Percentiles rank a stretch among this genome's conserved stretches.
phyloP scores from a whole-genome alignment of 1,140 invertebrate species.

The Drosophila kikkawai region DNA sequence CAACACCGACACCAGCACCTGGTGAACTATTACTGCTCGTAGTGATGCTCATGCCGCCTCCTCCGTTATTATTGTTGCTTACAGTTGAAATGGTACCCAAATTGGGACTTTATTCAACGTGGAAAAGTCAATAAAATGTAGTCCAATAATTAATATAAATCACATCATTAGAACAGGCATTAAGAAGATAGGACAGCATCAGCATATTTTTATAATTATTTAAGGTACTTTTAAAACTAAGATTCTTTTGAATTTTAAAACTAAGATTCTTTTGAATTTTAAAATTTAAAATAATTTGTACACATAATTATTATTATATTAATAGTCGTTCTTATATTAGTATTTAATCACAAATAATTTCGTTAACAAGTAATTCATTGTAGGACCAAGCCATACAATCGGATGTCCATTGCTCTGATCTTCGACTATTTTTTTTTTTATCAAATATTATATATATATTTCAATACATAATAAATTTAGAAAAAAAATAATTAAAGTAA shows the following conservation, averaged over 20 bases:
- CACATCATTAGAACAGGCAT: conserved; percentile 28
- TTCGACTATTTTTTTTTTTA: no score
- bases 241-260: neutral
- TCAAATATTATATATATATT: neutral
- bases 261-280: neutral
- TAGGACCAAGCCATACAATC: neutral
- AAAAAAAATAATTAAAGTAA: neutral
- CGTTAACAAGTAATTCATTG: neutral
- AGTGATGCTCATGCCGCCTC: conserved; percentile 34
- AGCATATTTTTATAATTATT: conserved; percentile 11
- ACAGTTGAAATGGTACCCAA: conserved; percentile 59
- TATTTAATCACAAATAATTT: neutral
- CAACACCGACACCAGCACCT: conserved; percentile 59
- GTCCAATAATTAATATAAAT: conserved; percentile 45
- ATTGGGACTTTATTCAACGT: conserved; percentile 48
- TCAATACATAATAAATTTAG: neutral
- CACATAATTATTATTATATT: neutral
- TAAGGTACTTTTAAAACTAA: neutral
- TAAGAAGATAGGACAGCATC: conserved; percentile 23
- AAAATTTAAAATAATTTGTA: neutral
- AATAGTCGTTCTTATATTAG: neutral
- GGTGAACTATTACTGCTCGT: conserved; percentile 35
- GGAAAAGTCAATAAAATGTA: conserved; percentile 41
- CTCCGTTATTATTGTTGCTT: conserved; percentile 58
- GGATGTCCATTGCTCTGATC: neutral